Base-by-base conservation (phyloP, 2,888 invertebrate genomes). In the Cataglyphis livida region DNA sequence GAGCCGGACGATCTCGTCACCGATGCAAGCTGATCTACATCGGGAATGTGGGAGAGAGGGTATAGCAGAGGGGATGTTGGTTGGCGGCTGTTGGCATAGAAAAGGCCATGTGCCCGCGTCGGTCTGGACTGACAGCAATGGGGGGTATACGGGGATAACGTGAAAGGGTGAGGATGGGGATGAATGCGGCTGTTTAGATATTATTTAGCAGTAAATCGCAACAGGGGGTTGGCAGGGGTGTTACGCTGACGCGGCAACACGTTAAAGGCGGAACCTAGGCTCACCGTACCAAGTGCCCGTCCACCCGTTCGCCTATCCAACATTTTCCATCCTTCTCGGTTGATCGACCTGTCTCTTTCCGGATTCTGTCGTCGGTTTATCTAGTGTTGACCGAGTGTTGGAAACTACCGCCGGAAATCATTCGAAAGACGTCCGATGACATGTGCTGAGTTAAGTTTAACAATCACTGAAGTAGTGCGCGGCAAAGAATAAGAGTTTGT, bases 161-260 rank as follows among this genome's bases (percentile, higher is more conserved):
- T 54, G 79, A 78, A 51, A 76, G 76, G 81, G 71, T 61, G 74
- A 65, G 74, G 62, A 84, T 78, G 66, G 84, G 51, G 51, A 51
- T 68, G 90, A 86, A 91, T 83, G 90, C 79, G 88, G 85, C 91
- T 93, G 92, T 93, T 93, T 93, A 91, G 92, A 93, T 93, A 93
- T 93, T 93, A 93, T 93, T 93, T 93, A 92, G 92, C 93, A 91
- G 92, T 94, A 94, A 93, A 93, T 93, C 92, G 91, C 87, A 65
- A 87, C 84, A 35, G 84, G 86, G 87, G 89, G 89, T 89, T 89
- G 91, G 88, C 87, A 87, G 87, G 90, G 92, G 91, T 93, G 92
- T 93, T 92, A 90, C 92, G 93, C 93, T 93, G 94, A 93, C 92
- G 91, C 91, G 89, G 92, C 92, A 90, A 94, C 94, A 94, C 91